Evolutionary conservation across 2,888 invertebrate genomes (phyloP).

Genomic region (Xestia sexstrigata): DNA sequence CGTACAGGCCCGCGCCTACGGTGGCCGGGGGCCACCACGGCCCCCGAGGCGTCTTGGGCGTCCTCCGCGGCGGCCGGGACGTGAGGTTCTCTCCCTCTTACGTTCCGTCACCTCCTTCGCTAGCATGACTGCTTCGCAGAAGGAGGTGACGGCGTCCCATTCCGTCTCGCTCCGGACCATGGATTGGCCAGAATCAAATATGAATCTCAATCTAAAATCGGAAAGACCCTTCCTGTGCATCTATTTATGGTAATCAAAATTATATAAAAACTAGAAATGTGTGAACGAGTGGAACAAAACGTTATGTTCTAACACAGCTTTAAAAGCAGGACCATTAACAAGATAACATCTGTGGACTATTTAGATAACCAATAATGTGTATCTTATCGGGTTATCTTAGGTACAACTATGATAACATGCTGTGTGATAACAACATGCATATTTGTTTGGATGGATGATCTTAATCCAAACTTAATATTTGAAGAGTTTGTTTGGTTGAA

Average conservation of each 20-base stretch:
- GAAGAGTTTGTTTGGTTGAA: too few relatives aligned
- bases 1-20: too few relatives aligned
- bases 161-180: too few relatives aligned
- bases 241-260: neutral
- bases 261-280: neutral
- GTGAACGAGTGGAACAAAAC: neutral
- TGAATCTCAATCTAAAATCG: neutral
- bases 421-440: constrained; percentile 12
- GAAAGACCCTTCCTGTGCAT: neutral
- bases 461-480: too few relatives aligned
- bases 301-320: neutral
- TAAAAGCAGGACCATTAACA: constrained; percentile 21
- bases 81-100: too few relatives aligned
- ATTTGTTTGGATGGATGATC: constrained; percentile 1
- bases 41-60: too few relatives aligned
- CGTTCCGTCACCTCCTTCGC: too few relatives aligned
- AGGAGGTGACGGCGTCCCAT: too few relatives aligned
- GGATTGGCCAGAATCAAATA: too few relatives aligned
- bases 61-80: too few relatives aligned
- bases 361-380: constrained; percentile 27
- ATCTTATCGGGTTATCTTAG: constrained; percentile 33
- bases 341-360: constrained; percentile 48
- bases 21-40: too few relatives aligned
- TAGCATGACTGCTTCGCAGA: too few relatives aligned
- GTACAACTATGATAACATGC: constrained; percentile 24